Evolutionary conservation across 2,888 invertebrate species (phyloP), one percentile per base, ranked within the genome.

Genomic region (Philereme transversata): DNA sequence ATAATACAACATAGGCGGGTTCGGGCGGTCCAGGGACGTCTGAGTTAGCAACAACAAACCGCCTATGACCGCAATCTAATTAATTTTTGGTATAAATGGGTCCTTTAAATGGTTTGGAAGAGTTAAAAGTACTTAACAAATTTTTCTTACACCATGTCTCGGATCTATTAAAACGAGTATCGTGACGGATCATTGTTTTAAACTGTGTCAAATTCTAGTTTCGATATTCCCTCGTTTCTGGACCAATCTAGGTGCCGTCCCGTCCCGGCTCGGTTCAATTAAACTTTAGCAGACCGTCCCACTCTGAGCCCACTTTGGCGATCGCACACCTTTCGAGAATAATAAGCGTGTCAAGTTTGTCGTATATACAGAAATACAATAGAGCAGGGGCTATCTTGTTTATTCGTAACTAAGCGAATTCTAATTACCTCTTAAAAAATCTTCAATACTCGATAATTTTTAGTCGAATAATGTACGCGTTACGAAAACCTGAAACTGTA

Each of bases 261-360:
- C 76, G 57, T 64, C 73, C 68, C 62, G 61, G 68, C 75, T 62
- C 62, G 44, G 76, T 94, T 94, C 94, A 94, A 95, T 95, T 95
- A 95, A 95, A 95, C 94, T 95, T 95, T 93, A 93, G 93, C 94
- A 58, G 93, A 93, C 67, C 64, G 70, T 64, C 64, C 62, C 52
- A 54, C 69, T 64, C 61, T 48, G 38, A 51, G 49, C 44, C 51
- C 64, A 68, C 66, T 69, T 65, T 60, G 61, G 52, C 64, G 57
- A 67, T 61, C 57, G 47, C 50, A 57, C 57, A 65, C 35, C 53
- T 45, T 50, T 52, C 47, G 45, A 58, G 57, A 67, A 68, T 67
- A 63, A 63, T 65, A 66, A 66, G 45, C 41, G 43, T 43, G 48
- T 60, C 63, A 61, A 57, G 51, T 53, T 60, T 53, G 47, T 64